These are phyloP conservation scores for Trachelus iudaicus DNA, from an alignment of 2,888 invertebrate species.

Conservation along the genomic window DNA sequence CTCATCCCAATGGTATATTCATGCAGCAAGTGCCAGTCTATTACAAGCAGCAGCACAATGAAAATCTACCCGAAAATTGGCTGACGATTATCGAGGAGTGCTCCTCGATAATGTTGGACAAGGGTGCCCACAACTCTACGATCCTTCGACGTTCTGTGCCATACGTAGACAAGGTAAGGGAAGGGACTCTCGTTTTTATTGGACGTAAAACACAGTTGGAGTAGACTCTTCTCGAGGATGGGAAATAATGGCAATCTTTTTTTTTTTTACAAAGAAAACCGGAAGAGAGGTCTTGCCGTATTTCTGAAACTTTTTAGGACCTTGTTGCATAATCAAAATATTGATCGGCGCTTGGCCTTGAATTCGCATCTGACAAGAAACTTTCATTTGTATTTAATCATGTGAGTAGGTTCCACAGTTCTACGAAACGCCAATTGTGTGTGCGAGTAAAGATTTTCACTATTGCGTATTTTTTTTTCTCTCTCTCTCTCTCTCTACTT, in stretches of 20 bases:
- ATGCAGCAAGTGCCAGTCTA: conserved; percentile 65
- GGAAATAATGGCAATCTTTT: not conserved
- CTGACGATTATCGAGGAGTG: conserved; percentile 72
- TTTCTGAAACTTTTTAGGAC: conserved; percentile 4
- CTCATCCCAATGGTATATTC: conserved; percentile 67
- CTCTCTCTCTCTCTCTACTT: not conserved
- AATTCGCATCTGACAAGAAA: not conserved
- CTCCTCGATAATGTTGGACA: conserved; percentile 69
- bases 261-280: not conserved
- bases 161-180: conserved; percentile 30
- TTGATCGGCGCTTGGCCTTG: conserved; percentile 1
- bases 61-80: conserved; percentile 79
- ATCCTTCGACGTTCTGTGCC: conserved; percentile 57
- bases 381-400: conserved; percentile 8
- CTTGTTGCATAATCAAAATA: not conserved
- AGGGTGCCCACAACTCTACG: conserved; percentile 67
- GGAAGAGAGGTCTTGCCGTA: not conserved
- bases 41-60: conserved; percentile 72
- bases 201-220: no score
- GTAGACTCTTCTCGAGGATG: not conserved
- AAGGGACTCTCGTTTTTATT: not conserved
- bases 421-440: not conserved
- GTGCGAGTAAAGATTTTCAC: not conserved
- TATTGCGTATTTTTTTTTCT: not conserved
- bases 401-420: conserved; percentile 6